phyloP scores from a whole-genome alignment of 1,140 invertebrate species.

The Caenorhabditis remanei region DNA sequence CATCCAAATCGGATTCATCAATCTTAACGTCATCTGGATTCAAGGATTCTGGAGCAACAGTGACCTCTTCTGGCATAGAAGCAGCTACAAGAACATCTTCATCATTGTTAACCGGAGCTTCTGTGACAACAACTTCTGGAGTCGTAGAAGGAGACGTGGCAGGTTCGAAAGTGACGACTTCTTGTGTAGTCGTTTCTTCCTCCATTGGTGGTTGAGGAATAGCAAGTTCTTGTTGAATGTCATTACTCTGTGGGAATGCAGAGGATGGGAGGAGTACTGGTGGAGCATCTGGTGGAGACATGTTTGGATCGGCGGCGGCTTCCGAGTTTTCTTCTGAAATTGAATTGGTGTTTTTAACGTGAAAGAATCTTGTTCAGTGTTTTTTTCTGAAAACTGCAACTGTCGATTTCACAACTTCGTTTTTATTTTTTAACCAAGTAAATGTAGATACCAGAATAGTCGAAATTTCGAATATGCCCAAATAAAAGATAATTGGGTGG shows the following conservation, averaged over 20 bases:
- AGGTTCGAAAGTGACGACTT: constrained; percentile 20
- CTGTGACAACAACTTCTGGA: not conserved
- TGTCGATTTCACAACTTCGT: too few species aligned
- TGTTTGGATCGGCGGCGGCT: not conserved
- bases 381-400: not conserved
- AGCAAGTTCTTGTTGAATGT: constrained; percentile 1
- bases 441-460: too few species aligned
- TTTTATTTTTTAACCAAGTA: too few species aligned
- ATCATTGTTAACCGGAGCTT: not conserved
- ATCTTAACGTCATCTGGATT: not conserved
- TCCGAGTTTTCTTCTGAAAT: constrained; percentile 15
- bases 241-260: not conserved
- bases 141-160: not conserved
- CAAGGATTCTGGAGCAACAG: not conserved
- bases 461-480: too few species aligned
- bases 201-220: constrained; percentile 35
- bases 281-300: constrained; percentile 15
- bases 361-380: not conserved
- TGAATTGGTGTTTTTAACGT: not conserved
- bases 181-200: not conserved
- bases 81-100: not conserved
- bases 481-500: too few species aligned
- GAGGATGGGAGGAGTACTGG: not conserved
- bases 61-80: not conserved
- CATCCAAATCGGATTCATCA: constrained; percentile 23